A percentile compares a stretch with the other conserved stretches of the same genome.
Evolutionary conservation across 2,797 vertebrate genomes (phyloP).

Genomic region (Halcyon smyrnensis): DNA sequence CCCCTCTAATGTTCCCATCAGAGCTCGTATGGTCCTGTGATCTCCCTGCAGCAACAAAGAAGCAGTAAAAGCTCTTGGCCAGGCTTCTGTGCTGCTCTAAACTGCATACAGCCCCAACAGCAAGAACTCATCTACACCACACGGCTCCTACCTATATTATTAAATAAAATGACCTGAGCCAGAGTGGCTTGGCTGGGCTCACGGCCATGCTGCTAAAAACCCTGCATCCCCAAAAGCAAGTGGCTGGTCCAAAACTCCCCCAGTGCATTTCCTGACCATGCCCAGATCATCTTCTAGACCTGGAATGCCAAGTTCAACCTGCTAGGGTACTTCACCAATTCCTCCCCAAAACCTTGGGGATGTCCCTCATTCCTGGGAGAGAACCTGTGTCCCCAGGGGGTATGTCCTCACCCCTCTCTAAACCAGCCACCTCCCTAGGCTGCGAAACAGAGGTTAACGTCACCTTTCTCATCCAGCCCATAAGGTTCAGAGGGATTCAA

Average conservation of each 20-base stretch:
- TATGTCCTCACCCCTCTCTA: rapidly evolving
- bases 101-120: not conserved
- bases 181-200: not conserved
- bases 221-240: not conserved
- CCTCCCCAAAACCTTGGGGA: not conserved
- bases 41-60: not conserved
- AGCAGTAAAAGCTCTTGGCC: not conserved
- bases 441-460: rapidly evolving
- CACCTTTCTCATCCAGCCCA: rapidly evolving
- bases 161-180: not conserved
- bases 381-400: not conserved
- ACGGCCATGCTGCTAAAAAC: rapidly evolving
- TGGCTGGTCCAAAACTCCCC: not conserved
- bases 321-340: not conserved
- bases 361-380: not conserved
- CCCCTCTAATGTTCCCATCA: slow-evolving; percentile 33
- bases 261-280: not conserved
- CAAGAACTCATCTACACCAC: not conserved
- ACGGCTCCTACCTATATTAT: not conserved
- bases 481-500: not conserved
- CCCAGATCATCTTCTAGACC: not conserved
- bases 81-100: not conserved
- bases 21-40: slow-evolving; percentile 25
- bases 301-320: not conserved
- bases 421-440: not conserved